Evolutionary conservation across 2,888 invertebrate species (phyloP), one percentile per base, ranked within the genome.

Genomic region (Paralinhomoeus sp.): DNA sequence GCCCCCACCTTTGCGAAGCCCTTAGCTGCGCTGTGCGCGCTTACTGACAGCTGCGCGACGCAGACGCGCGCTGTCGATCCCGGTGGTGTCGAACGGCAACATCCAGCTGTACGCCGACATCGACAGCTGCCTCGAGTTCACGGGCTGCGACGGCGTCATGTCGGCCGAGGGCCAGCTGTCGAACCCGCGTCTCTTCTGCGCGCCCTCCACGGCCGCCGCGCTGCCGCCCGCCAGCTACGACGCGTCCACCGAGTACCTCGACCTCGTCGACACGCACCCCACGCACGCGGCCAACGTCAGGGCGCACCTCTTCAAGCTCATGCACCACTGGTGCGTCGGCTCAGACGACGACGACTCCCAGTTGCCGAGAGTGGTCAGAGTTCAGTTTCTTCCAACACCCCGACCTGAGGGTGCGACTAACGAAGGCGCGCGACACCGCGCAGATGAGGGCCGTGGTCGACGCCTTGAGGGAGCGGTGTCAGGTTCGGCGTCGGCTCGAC

Each of bases 41-140:
- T 12, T 27, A 12, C 12, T 27, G 7, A 7, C n/a, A 45, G 34
- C 24, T 22, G 9, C 3, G 15, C 7, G 17, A 24, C n/a, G 24
- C 60, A 84, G 83, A 57, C 73, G 81, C 53, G 75, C 76, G 46
- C 74, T 93, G 23, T 75, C 73, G 48, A 78, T 97, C 57, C 93
- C 97, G 17, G 81, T 97, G 58, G 76, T 93, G 62, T 87, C 91
- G 24, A 97, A 97, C 70, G 93, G 97, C 18, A 97, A 97, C 62
- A 83, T 97, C 53, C 84, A 91, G 63, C 80, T 78, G 56, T 63
- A 82, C 53, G 75, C 77, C 57, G 93, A 97, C 71, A 75, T 83
- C 1, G 67, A 77, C 45, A 71, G 76, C 49, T 97, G 93, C 63
- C 65, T 93, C 42, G 68, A 73, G 45, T 77, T 74, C 56, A 93